These are phyloP conservation scores for Zaprionus camerounensis DNA, from an alignment of 1,140 invertebrate species.

Conservation along the genomic window DNA sequence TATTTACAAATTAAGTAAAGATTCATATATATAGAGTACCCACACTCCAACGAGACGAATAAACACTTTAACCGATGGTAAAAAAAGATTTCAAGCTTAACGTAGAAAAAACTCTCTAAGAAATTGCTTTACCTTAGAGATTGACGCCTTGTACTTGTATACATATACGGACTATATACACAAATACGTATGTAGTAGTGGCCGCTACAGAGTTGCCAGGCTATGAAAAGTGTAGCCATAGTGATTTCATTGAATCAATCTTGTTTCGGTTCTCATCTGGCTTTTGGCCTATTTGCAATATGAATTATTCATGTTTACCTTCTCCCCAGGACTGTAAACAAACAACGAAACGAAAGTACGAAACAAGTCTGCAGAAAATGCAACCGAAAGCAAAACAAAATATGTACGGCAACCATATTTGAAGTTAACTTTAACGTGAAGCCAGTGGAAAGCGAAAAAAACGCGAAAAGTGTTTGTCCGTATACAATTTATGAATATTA, in stretches of 20 bases:
- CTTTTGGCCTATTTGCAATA: conserved; percentile 80
- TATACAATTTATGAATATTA: conserved; percentile 83
- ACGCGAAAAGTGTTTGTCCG: conserved; percentile 76
- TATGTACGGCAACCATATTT: conserved; percentile 30
- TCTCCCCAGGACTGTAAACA: conserved; percentile 43
- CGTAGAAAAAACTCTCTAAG: neutral
- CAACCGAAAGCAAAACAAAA: conserved; percentile 45
- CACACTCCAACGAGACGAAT: neutral
- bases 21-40: neutral
- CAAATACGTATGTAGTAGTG: neutral
- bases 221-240: neutral
- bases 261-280: conserved; percentile 45
- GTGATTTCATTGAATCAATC: conserved; percentile 4
- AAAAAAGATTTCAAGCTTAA: neutral
- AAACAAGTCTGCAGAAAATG: conserved; percentile 11
- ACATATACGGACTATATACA: neutral
- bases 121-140: neutral
- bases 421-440: conserved; percentile 55
- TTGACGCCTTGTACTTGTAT: neutral
- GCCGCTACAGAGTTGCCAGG: neutral
- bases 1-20: neutral
- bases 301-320: conserved; percentile 81
- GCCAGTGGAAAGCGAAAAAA: conserved; percentile 56
- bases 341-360: conserved; percentile 13
- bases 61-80: neutral